Conservation (phyloP, 1,140 invertebrate genomes). For the Procambarus clarkii region DNA sequence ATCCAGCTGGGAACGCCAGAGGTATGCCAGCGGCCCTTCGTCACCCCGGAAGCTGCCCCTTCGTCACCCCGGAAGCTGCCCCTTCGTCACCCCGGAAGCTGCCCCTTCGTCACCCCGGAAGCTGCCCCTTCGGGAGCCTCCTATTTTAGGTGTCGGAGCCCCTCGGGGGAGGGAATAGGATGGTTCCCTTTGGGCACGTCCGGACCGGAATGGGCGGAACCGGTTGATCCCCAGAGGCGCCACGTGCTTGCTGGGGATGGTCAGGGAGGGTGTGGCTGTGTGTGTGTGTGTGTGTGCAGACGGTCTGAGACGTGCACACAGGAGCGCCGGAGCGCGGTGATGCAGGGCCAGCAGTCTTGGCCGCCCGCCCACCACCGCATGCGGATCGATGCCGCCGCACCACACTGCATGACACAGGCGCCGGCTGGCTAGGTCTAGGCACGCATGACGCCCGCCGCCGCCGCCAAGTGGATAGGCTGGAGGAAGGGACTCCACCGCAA, state of each 20-base stretch:
- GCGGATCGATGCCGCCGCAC: conserved; percentile 13
- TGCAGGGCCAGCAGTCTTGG: not conserved
- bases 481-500: no score
- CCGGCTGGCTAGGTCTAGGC: not conserved
- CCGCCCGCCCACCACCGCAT: conserved; percentile 3
- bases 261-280: not conserved
- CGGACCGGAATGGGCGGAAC: not conserved
- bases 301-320: no score
- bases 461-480: no score
- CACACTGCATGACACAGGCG: conserved; percentile 38
- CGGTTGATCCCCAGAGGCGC: no score
- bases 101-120: not conserved
- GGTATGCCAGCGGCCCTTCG: not conserved
- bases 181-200: not conserved
- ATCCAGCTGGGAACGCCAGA: not conserved
- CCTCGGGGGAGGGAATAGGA: no score
- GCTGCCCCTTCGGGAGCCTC: not conserved
- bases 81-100: not conserved
- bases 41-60: not conserved
- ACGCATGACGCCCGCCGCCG: conserved; percentile 4
- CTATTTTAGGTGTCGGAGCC: not conserved
- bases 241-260: not conserved
- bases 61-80: not conserved
- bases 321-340: not conserved
- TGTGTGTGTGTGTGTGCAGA: not conserved